Evolutionary conservation across 2,113 vertebrate species (phyloP), one percentile per base, ranked within the genome.

Genomic region (Lanius ludovicianus): DNA sequence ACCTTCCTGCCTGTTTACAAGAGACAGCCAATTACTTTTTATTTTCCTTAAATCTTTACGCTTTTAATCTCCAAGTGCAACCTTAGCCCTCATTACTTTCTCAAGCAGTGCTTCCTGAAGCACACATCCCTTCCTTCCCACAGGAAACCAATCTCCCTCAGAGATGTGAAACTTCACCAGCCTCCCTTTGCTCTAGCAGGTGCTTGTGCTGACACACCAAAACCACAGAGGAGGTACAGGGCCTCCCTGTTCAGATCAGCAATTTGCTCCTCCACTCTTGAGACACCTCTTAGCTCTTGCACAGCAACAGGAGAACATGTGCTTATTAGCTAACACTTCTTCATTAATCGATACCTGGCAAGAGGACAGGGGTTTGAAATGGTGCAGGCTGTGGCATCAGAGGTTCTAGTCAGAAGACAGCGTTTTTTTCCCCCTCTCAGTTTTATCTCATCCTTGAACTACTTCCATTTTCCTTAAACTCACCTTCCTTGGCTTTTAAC

Each of bases 1-100:
- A 64, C 50, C 53, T 65, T 76, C 59, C 87, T 76, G 49, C 27
- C 50, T 79, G 42, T 90, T 92, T 92, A 88, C 67, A 90, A 16
- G 46, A 41, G 23, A 42, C 46, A 69, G 46, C 49, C 78, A 84
- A 53, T 16, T 42, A 57, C 27, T 30, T 86, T 59, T 70, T 86
- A 7, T 89, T 87, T 83, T 53, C 44, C 18, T 30, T 77, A 50
- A 11, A 4, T 74, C 78, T 94, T 89, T n/a, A 53, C 53, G 50
- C 63, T 91, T 87, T 87, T 84, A 60, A 90, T 80, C 41, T 83
- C 49, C 7, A 46, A 64, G 18, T 30, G 44, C 60, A 47, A 92
- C 84, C 88, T 93, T 74, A 83, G 37, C 39, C 39, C 63, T 74
- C 33, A 4, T 64, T 71, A 89, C 47, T 88, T 94, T 76, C 73